A percentile compares a stretch with the other conserved stretches of the same genome.
Evolutionary conservation across 2,113 vertebrate species (phyloP).

Genomic region (Nanorana parkeri): DNA sequence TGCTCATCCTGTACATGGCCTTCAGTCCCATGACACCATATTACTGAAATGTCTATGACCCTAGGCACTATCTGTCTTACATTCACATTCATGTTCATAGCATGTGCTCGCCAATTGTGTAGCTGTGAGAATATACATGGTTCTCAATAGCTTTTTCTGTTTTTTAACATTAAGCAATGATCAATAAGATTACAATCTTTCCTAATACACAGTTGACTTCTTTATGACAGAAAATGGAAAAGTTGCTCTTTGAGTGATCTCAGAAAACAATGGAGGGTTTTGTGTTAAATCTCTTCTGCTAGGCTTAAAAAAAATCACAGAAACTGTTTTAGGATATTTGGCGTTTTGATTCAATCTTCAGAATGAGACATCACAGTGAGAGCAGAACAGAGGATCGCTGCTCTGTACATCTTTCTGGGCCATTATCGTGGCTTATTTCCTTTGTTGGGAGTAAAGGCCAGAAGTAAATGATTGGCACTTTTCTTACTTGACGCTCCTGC

Average conservation of each 20-base stretch:
- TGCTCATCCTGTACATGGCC: neutral
- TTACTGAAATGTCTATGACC: slow-evolving; percentile 4
- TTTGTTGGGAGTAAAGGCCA: slow-evolving; percentile 53
- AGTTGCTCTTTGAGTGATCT: neutral
- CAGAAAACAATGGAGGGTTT: slow-evolving; percentile 33
- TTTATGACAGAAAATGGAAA: slow-evolving; percentile 24
- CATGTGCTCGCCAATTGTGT: slow-evolving; percentile 1
- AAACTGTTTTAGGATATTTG: slow-evolving; percentile 39
- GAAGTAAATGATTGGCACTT: slow-evolving; percentile 55
- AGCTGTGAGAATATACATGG: neutral
- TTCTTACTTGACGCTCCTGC: slow-evolving; percentile 39
- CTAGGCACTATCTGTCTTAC: neutral
- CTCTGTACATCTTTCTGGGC: slow-evolving; percentile 43
- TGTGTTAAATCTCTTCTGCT: slow-evolving; percentile 34
- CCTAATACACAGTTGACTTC: slow-evolving; percentile 5
- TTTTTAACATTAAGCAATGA: slow-evolving; percentile 12
- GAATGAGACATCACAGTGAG: slow-evolving; percentile 41
- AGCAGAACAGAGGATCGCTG: slow-evolving; percentile 29
- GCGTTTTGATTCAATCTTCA: slow-evolving; percentile 48
- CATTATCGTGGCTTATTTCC: slow-evolving; percentile 51
- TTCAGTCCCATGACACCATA: neutral
- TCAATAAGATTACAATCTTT: slow-evolving; percentile 28
- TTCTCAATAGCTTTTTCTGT: slow-evolving; percentile 13
- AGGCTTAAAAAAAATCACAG: neutral
- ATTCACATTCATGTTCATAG: neutral